A percentile compares a stretch with the other conserved stretches of the same genome.
Conservation (phyloP, 2,888 invertebrate species). For the Odontocerum albicorne region DNA sequence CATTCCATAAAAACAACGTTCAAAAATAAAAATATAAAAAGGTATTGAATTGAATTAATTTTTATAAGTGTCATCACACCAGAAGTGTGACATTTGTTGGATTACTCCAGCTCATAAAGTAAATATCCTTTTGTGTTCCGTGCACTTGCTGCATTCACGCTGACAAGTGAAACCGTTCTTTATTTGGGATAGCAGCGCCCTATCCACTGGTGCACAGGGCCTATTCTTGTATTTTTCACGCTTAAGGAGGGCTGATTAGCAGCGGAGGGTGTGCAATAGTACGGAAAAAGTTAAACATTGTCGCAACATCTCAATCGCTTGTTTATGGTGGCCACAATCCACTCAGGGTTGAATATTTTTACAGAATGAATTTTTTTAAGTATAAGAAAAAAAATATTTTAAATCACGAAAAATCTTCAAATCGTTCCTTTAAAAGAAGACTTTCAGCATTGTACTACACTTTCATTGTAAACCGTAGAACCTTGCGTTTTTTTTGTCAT, state of each 20-base stretch:
- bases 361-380: no score
- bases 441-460: no score
- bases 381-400: no score
- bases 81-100: constrained; percentile 20
- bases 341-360: constrained; percentile 5
- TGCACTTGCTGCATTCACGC: not conserved
- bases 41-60: not conserved
- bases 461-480: no score
- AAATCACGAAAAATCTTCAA: no score
- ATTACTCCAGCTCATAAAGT: constrained; percentile 13
- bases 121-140: constrained; percentile 11
- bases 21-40: no score
- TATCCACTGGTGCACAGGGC: not conserved
- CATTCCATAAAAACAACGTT: no score
- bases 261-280: constrained; percentile 21
- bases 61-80: not conserved
- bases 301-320: constrained; percentile 31
- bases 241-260: constrained; percentile 14
- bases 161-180: constrained; percentile 10
- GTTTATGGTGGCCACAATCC: constrained; percentile 15
- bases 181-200: not conserved
- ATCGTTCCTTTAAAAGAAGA: no score
- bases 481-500: no score
- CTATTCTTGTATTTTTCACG: not conserved
- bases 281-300: constrained; percentile 30